These are phyloP conservation scores for Acanthosoma haemorrhoidale DNA, from an alignment of 2,888 invertebrate species.

Conservation along the genomic window DNA sequence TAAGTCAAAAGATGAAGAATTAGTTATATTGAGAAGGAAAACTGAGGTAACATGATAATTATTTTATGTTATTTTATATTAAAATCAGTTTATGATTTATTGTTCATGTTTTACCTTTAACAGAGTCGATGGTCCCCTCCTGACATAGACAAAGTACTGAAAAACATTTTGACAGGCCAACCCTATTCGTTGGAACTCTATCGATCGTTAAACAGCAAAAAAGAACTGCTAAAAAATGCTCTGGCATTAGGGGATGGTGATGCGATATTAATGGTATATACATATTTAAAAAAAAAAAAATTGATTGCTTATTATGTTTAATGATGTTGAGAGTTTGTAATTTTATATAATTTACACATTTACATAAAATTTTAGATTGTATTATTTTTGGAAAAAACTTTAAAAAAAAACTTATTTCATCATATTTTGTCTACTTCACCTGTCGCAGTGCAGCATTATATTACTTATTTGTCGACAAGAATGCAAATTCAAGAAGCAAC, in stretches of 20 bases:
- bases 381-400: constrained; percentile 66
- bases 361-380: constrained; percentile 57
- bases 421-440: constrained; percentile 63
- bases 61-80: neutral
- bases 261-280: constrained; percentile 61
- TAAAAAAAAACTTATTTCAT: constrained; percentile 65
- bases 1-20: constrained; percentile 43
- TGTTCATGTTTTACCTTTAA: neutral
- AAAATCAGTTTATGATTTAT: neutral
- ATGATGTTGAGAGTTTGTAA: neutral
- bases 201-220: constrained; percentile 57
- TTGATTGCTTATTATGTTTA: neutral
- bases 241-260: constrained; percentile 69
- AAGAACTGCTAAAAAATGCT: constrained; percentile 64
- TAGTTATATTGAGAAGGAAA: constrained; percentile 42
- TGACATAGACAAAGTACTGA: constrained; percentile 50
- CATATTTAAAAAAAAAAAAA: constrained; percentile 18
- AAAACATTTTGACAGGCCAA: constrained; percentile 51
- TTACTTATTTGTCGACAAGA: constrained; percentile 64
- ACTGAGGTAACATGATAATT: constrained; percentile 38
- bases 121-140: constrained; percentile 43
- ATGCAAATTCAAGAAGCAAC: constrained; percentile 63
- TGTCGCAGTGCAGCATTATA: constrained; percentile 66
- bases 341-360: constrained; percentile 24
- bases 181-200: constrained; percentile 53